A percentile compares a stretch with the other conserved stretches of the same genome.
Evolutionary conservation across 2,113 vertebrate genomes (phyloP).

Genomic region (Diadophis punctatus): DNA sequence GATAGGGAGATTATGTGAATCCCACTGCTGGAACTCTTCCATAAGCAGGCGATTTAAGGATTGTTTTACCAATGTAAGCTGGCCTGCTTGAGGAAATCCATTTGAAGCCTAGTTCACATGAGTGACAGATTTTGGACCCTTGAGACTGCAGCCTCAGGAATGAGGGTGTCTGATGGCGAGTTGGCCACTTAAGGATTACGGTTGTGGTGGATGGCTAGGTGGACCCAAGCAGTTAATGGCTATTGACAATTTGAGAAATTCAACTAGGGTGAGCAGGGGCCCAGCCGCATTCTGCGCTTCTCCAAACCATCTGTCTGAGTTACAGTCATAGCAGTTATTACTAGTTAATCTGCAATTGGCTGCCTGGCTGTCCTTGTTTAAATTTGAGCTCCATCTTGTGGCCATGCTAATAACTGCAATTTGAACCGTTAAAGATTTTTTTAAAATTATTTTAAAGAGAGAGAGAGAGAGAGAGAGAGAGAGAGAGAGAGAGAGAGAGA

Average conservation of each 20-base stretch:
- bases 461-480: background rate
- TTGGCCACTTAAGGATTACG: background rate
- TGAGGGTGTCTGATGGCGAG: background rate
- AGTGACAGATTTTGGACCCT: background rate
- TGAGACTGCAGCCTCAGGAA: background rate
- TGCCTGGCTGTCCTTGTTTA: conserved; percentile 26
- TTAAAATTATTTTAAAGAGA: background rate
- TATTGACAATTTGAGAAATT: background rate
- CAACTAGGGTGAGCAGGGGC: background rate
- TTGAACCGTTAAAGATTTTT: background rate
- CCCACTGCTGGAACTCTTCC: background rate
- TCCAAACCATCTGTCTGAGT: background rate
- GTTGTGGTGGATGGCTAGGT: background rate
- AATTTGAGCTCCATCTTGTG: conserved; percentile 58
- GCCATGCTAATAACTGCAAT: conserved; percentile 15
- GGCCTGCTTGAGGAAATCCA: background rate
- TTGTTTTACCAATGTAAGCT: background rate
- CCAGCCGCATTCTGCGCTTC: background rate
- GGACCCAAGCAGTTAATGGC: background rate
- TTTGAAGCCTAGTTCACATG: background rate
- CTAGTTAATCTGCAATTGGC: rapidly evolving
- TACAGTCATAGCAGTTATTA: background rate
- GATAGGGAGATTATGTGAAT: no score
- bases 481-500: background rate
- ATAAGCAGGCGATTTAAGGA: background rate